Evolutionary conservation across 2,797 vertebrate genomes (phyloP).

Genomic region (Ptychobarbus kaznakovi): DNA sequence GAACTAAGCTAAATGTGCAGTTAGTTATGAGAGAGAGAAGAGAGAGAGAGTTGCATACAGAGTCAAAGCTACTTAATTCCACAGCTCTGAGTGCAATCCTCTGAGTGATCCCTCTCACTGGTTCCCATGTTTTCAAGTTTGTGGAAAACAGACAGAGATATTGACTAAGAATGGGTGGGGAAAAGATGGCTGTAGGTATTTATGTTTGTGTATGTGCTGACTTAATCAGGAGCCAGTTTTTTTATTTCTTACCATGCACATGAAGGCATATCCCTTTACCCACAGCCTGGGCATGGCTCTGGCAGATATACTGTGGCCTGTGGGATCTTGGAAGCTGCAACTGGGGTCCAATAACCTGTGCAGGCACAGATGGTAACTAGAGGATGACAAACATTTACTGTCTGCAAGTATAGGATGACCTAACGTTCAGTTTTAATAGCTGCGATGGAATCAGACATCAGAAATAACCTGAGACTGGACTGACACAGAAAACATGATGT

Average conservation of each 20-base stretch:
- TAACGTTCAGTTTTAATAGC: slow-evolving; percentile 35
- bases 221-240: background rate
- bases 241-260: slow-evolving; percentile 2
- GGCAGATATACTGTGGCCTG: slow-evolving; percentile 1
- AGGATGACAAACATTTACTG: slow-evolving; percentile 15
- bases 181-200: slow-evolving; percentile 2
- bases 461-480: slow-evolving; percentile 32
- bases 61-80: slow-evolving; percentile 31
- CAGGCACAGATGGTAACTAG: slow-evolving; percentile 15
- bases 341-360: slow-evolving; percentile 15
- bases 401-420: slow-evolving; percentile 8
- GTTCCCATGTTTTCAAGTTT: background rate
- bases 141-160: slow-evolving; percentile 5
- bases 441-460: slow-evolving; percentile 21
- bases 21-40: slow-evolving; percentile 5
- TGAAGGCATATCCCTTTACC: slow-evolving; percentile 24
- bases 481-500: slow-evolving; percentile 2
- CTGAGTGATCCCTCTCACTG: slow-evolving; percentile 30
- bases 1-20: slow-evolving; percentile 57
- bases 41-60: background rate
- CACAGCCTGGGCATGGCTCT: background rate
- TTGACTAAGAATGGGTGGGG: background rate
- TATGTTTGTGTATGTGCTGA: background rate
- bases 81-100: slow-evolving; percentile 44
- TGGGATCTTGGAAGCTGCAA: slow-evolving; percentile 23